Base-by-base conservation (phyloP, 2,888 invertebrate genomes). In the Troides aeacus region DNA sequence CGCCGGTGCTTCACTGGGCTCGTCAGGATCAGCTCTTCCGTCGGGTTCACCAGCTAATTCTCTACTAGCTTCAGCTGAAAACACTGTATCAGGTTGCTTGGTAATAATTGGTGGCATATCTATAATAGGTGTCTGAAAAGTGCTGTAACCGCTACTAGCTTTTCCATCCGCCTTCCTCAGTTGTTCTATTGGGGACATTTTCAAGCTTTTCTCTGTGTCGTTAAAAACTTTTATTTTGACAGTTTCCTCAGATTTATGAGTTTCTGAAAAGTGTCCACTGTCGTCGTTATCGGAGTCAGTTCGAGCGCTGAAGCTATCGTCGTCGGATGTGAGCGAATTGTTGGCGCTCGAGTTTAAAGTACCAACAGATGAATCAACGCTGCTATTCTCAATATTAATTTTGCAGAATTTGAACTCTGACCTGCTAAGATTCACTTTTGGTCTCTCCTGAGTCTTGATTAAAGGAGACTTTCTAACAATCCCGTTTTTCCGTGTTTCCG, bases 41-140 rank as follows among this genome's bases (percentile, higher is more conserved):
- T 97, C 97, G 0, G 97, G 97, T 79, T 97, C 97, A 12, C 97
- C 97, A 12, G 97, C 97, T 74, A 95, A 88, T 79, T 97, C 97
- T 42, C 97, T 93, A 81, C 96, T 96, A 64, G 94, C 94, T 79
- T 93, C 93, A n/a, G 90, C 89, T 17, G 93, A 92, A 79, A 93
- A 93, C 65, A 93, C 81, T 72, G 81, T 81, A 74, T 91, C 91
- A 59, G 84, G 75, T 72, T 86, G 84, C 79, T 92, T 92, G 12
- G 92, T 88, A 73, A 92, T 80, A 73, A 93, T 92, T 24, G 87
- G 75, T 64, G 93, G 92, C 88, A 93, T 84, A 77, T 93, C 92
- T 74, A 92, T 87, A 72, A 93, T 89, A 71, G 91, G 90, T 77
- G 83, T 85, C 81, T 92, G 92, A 79, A 92, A 92, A 81, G 92